phyloP scores from a whole-genome alignment of 2,113 vertebrate species.

The Chitala chitala region DNA sequence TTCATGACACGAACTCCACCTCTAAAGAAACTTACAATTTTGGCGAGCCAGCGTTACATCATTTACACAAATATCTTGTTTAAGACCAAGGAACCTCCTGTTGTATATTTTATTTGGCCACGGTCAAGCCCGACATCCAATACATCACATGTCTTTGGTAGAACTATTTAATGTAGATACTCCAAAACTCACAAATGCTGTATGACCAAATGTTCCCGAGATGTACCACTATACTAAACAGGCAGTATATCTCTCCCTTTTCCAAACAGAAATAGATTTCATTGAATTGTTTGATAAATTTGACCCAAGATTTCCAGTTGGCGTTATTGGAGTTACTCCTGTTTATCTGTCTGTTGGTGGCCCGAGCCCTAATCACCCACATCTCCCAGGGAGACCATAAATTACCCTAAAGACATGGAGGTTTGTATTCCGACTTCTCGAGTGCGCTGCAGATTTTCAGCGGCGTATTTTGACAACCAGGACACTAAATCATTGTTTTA shows the following conservation, averaged over 20 bases:
- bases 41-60: constrained; percentile 72
- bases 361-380: constrained; percentile 90
- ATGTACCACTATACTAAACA: constrained; percentile 82
- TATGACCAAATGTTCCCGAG: constrained; percentile 83
- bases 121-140: constrained; percentile 69
- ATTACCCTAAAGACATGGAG: constrained; percentile 90
- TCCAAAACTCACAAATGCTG: constrained; percentile 97
- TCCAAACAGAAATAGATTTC: constrained; percentile 97
- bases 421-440: constrained; percentile 88
- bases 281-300: constrained; percentile 97
- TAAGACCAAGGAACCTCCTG: constrained; percentile 80
- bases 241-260: constrained; percentile 84
- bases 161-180: constrained; percentile 93
- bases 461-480: constrained; percentile 88
- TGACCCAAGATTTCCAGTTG: constrained; percentile 89
- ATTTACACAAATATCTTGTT: constrained; percentile 88
- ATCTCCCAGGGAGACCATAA: constrained; percentile 94
- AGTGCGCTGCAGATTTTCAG: constrained; percentile 79
- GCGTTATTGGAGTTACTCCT: constrained; percentile 94
- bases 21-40: constrained; percentile 51
- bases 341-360: constrained; percentile 99
- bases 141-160: constrained; percentile 85
- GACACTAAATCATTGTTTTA: constrained; percentile 98
- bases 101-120: constrained; percentile 99
- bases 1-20: constrained; percentile 44